Evolutionary conservation across 2,797 vertebrate genomes (phyloP), one percentile per base, ranked within the genome.

Genomic region (Rhynchotus rufescens): DNA sequence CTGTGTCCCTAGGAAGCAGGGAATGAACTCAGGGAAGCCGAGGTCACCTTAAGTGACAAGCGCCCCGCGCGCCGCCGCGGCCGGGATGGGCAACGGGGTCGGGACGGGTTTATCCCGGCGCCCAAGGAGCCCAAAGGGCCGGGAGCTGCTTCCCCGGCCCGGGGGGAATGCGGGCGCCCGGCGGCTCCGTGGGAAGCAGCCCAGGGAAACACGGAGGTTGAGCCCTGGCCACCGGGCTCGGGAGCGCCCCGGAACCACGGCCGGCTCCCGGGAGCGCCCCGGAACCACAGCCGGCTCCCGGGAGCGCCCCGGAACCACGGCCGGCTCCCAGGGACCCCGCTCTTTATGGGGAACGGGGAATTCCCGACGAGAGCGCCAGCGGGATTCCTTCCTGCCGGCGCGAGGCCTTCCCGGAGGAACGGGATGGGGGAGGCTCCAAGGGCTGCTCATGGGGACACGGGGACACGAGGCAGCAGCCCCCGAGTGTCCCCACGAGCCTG

Each of bases 321-420:
- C 54, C 1, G 8, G 45, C 78, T 8, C 38, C 1, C 32, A 23
- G 26, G 56, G 42, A 20, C 7, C 67, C 47, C 32, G 21, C 56
- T 22, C 40, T 30, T 47, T 13, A 54, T 12, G 30, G 5, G 32
- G 25, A 19, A 28, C 4, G 61, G 4, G 66, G 51, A 61, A 36
- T 25, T 19, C 19, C 1, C 23, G 16, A 11, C 19, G 3, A 47
- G 17, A 66, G 26, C 22, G 16, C 30, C 11, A 25, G 64, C 23
- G 14, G 56, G 38, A 6, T 38, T 45, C 4, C 1, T 3, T 21
- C 2, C 1, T n/a, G 12, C 34, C 3, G 32, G 52, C 34, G 3
- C 30, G 47, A 17, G 30, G 9, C 40, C 38, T 72, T 23, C 6
- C 49, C 11, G 49, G 25, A 56, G 69, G 32, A 49, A 17, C 4